These are phyloP conservation scores for Bufo bufo DNA, from an alignment of 2,113 vertebrate genomes.

Conservation along the genomic window DNA sequence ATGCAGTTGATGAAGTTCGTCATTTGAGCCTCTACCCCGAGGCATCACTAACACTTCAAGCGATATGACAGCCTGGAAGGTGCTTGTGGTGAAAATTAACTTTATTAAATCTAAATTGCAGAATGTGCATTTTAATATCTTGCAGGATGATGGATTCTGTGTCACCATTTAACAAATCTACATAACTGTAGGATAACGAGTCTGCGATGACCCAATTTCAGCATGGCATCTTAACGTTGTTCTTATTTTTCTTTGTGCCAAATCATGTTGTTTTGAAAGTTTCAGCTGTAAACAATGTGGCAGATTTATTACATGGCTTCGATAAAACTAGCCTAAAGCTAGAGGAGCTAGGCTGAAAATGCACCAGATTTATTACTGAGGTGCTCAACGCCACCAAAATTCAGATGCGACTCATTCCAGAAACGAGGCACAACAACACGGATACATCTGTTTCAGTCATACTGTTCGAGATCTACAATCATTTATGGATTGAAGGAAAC, in stretches of 20 bases:
- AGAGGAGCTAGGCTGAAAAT: too few species aligned
- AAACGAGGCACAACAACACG: too few species aligned
- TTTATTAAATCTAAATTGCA: conserved; percentile 8
- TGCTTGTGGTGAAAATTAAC: conserved; percentile 34
- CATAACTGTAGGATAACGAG: not conserved
- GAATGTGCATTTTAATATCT: conserved; percentile 34
- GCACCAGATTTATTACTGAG: too few species aligned
- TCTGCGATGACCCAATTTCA: conserved; percentile 2
- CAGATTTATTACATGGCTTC: too few species aligned
- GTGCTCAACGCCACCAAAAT: too few species aligned
- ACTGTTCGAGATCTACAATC: too few species aligned
- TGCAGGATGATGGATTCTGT: not conserved
- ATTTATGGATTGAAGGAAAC: too few species aligned
- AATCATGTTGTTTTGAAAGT: not conserved
- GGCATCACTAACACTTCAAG: conserved; percentile 6
- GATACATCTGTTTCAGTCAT: too few species aligned
- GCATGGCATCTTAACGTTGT: not conserved
- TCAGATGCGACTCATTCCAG: too few species aligned
- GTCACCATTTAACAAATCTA: conserved; percentile 19
- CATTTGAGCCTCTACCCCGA: not conserved
- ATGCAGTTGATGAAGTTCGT: conserved; percentile 9
- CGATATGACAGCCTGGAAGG: conserved; percentile 6
- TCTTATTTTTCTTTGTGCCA: not conserved
- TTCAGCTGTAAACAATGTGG: not conserved
- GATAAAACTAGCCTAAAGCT: too few species aligned